Base-by-base conservation (phyloP, 2,113 vertebrate species). In the Excalfactoria chinensis region DNA sequence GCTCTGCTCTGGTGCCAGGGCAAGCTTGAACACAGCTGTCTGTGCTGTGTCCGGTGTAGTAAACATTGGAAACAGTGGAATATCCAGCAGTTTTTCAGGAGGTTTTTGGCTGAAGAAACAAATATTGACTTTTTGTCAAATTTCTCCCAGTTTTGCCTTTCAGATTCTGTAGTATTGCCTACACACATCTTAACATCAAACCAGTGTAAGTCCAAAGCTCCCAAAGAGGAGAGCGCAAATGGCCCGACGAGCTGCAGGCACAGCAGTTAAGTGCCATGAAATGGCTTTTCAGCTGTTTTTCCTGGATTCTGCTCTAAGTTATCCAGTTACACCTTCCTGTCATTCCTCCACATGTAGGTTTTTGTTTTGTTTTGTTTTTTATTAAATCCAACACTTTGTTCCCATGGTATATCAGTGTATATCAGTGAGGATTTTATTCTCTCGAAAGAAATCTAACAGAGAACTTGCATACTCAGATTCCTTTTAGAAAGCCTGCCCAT, bases 361-460 rank as follows among this genome's bases (percentile, higher is more conserved):
- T 14, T 16, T 43, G 14, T 43, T 43, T 43, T 15, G 13, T 48
- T 22, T 67, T 69, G 13, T 2, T 53, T 30, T 53, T 17, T 28
- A 17, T 53, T 28, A 6, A 94, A 91, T 78, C 20, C 48, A 37
- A 71, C 18, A 28, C 73, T 84, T 96, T 93, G 72, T 92, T 92
- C 22, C 60, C 71, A 55, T 69, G 26, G n/a, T n/a, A n/a, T 37
- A 37, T 37, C 37, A 37, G 37, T 37, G 40, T 62, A 92, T 86
- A 2, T 58, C 68, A 32, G 37, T 34, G 68, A 73, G 64, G 35
- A 4, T 14, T 62, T 84, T 70, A 58, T 62, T 64, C 49, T 78
- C 46, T 84, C 88, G 90, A 93, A 89, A 77, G 44, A 84, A 87
- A 44, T 86, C 40, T 53, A 95, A 92, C 17, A 93, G 74, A 91